phyloP scores from a whole-genome alignment of 2,888 invertebrate species.

The Campopleginae sp. region DNA sequence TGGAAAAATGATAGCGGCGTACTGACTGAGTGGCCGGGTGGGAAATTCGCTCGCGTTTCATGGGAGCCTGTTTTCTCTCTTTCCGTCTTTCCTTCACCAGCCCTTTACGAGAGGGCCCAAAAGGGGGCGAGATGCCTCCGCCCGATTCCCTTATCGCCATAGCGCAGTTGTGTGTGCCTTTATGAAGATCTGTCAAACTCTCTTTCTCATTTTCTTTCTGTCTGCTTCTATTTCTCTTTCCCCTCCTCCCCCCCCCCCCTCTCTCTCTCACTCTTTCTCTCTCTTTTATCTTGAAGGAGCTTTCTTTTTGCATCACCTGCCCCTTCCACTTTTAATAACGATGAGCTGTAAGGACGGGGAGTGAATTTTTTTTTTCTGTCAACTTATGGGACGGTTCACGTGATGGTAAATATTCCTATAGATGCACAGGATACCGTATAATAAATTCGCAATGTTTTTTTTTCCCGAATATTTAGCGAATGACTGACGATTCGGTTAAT shows the following conservation, averaged over 20 bases:
- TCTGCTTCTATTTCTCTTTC: constrained; percentile 1
- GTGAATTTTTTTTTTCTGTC: constrained; percentile 40
- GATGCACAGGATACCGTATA: constrained; percentile 20
- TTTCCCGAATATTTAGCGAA: not conserved
- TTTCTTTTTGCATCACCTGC: constrained; percentile 48
- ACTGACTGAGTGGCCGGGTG: constrained; percentile 80
- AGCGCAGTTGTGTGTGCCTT: constrained; percentile 84
- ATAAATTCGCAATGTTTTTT: not conserved
- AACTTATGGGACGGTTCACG: constrained; percentile 41
- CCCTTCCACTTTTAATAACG: constrained; percentile 20
- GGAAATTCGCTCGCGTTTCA: constrained; percentile 52
- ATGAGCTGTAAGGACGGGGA: constrained; percentile 48
- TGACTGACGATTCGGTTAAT: not conserved
- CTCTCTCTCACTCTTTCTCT: not conserved
- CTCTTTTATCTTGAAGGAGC: constrained; percentile 35
- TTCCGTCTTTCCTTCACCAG: constrained; percentile 47
- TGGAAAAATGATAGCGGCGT: constrained; percentile 86
- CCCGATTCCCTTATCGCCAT: constrained; percentile 83
- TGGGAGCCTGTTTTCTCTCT: constrained; percentile 43
- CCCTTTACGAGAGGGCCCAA: constrained; percentile 65
- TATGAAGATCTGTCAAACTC: constrained; percentile 84
- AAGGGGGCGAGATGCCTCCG: constrained; percentile 80
- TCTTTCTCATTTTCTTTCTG: constrained; percentile 57
- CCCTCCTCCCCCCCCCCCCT: constrained; percentile 2
- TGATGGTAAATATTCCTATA: constrained; percentile 5